Evolutionary conservation across 92 coral and sea anemone genomes (phyloP).

Genomic region (Bergia puertoricense): DNA sequence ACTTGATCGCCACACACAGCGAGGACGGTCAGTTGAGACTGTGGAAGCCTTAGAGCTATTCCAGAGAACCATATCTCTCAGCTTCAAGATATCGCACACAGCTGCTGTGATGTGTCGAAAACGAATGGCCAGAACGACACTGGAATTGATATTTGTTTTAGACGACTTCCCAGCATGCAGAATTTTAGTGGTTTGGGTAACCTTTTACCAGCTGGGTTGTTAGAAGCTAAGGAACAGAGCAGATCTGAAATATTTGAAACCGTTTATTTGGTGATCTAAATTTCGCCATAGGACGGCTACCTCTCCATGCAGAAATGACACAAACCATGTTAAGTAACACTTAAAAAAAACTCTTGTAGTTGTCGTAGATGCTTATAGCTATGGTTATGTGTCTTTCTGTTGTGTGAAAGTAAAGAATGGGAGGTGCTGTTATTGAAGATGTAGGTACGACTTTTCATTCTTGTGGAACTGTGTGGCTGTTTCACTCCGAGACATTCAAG

Average conservation of each 20-base stretch:
- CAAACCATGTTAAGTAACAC: background rate
- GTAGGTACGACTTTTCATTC: too few relatives aligned
- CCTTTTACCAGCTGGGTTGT: background rate
- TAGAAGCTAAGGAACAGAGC: background rate
- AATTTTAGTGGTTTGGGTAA: too few relatives aligned
- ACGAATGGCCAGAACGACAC: background rate
- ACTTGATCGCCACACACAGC: constrained; percentile 89
- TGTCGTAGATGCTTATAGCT: background rate
- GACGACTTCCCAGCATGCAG: background rate
- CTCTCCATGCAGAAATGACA: background rate
- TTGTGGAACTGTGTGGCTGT: too few relatives aligned
- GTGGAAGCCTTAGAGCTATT: constrained; percentile 81
- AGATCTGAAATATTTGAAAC: too few relatives aligned
- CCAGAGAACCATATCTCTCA: background rate
- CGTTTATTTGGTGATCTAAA: too few relatives aligned
- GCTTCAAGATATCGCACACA: background rate
- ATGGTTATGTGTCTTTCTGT: background rate
- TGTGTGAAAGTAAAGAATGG: background rate
- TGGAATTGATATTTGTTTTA: too few relatives aligned
- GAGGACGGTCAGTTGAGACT: constrained; percentile 97
- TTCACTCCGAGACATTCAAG: background rate
- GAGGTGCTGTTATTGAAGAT: background rate
- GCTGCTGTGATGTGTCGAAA: too few relatives aligned
- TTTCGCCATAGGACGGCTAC: background rate
- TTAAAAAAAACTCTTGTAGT: background rate